These are phyloP conservation scores for Platichthys stellatus DNA, from an alignment of 2,113 vertebrate species.

Conservation along the genomic window DNA sequence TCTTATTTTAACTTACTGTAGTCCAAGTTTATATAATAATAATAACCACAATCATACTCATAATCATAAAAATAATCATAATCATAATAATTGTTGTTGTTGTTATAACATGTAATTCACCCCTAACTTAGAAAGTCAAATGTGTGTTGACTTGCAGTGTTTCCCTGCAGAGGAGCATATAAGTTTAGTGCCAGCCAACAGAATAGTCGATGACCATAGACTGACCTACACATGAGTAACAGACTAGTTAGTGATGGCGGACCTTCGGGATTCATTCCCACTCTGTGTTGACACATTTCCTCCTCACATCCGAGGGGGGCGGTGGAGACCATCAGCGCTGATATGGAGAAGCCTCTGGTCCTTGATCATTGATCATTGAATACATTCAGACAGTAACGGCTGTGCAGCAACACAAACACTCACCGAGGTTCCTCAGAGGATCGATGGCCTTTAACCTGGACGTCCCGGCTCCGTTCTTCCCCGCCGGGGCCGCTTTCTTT, in stretches of 20 bases:
- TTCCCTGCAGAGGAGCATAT: no score
- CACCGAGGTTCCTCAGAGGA: constrained; percentile 78
- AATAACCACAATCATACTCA: background rate
- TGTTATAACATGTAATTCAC: no score
- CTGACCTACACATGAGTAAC: no score
- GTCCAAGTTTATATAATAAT: no score
- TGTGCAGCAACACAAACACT: constrained; percentile 21
- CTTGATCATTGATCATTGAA: background rate
- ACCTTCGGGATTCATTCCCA: background rate
- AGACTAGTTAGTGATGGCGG: no score
- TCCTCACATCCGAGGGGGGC: background rate
- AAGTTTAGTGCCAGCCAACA: no score
- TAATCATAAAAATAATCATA: background rate
- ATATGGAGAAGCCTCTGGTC: background rate
- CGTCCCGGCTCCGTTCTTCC: constrained; percentile 67
- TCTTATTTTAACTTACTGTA: no score
- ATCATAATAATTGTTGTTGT: background rate
- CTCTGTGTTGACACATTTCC: background rate
- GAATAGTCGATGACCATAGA: no score
- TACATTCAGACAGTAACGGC: background rate
- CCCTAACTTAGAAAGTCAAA: no score
- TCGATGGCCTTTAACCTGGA: constrained; percentile 72
- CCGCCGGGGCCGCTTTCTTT: constrained; percentile 41
- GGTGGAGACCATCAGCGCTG: no score
- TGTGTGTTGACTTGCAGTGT: no score